These are phyloP conservation scores for Dendrocincla tyrannina DNA, from an alignment of 2,797 vertebrate genomes.

Conservation along the genomic window DNA sequence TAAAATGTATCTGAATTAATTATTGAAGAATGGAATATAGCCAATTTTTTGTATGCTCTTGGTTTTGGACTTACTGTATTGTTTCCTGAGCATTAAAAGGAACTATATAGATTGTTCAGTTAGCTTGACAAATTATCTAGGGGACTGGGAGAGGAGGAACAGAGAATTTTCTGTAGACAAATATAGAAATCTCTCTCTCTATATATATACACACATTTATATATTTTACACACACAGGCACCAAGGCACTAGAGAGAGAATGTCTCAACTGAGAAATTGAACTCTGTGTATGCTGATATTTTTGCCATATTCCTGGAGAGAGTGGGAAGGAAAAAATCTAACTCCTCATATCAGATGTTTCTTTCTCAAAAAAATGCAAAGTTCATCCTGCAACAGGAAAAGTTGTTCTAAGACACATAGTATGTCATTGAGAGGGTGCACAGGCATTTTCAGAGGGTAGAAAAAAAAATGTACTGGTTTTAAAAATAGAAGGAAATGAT, in stretches of 20 bases:
- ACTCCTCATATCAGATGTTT: not conserved
- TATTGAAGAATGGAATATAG: slow-evolving; percentile 8
- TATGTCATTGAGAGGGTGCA: not conserved
- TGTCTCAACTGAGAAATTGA: slow-evolving; percentile 3
- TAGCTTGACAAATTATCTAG: slow-evolving; percentile 21
- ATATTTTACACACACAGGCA: not conserved
- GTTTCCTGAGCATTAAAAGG: slow-evolving; percentile 34
- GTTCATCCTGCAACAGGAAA: slow-evolving; percentile 44
- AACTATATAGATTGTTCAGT: not conserved
- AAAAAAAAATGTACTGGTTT: not conserved
- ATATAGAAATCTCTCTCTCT: not conserved
- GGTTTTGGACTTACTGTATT: not conserved
- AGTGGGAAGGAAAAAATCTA: not conserved
- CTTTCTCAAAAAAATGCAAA: not conserved
- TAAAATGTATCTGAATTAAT: slow-evolving; percentile 30
- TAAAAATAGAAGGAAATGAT: not conserved
- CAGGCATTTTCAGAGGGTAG: not conserved
- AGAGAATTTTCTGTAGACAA: slow-evolving; percentile 13
- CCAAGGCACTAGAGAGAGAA: not conserved
- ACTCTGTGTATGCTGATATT: not conserved
- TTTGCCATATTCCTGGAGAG: not conserved
- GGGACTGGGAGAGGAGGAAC: not conserved
- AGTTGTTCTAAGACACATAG: not conserved
- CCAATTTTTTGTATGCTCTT: not conserved
- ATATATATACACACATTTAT: not conserved